Conservation (phyloP, 2,797 vertebrate species). For the Arnoldichthys spilopterus region DNA sequence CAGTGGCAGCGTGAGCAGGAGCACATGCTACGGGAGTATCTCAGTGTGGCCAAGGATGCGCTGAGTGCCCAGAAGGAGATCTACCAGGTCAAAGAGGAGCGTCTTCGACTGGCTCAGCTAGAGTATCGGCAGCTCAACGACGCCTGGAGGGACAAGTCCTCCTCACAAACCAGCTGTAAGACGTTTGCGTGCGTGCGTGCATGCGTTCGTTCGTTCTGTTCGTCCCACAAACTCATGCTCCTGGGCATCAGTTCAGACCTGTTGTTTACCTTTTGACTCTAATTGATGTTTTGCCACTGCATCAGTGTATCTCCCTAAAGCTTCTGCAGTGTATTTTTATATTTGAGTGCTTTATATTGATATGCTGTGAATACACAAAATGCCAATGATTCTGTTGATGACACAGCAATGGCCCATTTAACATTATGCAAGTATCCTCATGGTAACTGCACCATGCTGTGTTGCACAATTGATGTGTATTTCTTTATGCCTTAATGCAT, state of each 20-base stretch:
- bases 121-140: conserved; percentile 92
- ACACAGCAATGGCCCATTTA: background rate
- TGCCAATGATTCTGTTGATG: background rate
- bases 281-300: background rate
- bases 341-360: too few species aligned
- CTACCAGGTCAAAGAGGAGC: conserved; percentile 96
- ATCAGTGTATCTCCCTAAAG: background rate
- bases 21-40: conserved; percentile 94
- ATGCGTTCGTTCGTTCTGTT: too few species aligned
- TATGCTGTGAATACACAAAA: background rate
- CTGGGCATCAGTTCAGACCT: too few species aligned
- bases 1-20: conserved; percentile 97
- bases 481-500: background rate
- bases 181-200: conserved; percentile 33
- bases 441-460: background rate
- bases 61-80: conserved; percentile 94
- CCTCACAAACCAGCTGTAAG: conserved; percentile 96
- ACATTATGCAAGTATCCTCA: background rate
- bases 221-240: too few species aligned
- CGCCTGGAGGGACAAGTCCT: conserved; percentile 91
- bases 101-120: conserved; percentile 92
- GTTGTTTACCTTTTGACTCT: background rate
- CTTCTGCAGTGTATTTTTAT: background rate
- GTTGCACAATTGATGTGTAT: background rate
- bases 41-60: conserved; percentile 90